Base-by-base conservation (phyloP, 2,888 invertebrate genomes). In the Mellilla xanthometata region DNA sequence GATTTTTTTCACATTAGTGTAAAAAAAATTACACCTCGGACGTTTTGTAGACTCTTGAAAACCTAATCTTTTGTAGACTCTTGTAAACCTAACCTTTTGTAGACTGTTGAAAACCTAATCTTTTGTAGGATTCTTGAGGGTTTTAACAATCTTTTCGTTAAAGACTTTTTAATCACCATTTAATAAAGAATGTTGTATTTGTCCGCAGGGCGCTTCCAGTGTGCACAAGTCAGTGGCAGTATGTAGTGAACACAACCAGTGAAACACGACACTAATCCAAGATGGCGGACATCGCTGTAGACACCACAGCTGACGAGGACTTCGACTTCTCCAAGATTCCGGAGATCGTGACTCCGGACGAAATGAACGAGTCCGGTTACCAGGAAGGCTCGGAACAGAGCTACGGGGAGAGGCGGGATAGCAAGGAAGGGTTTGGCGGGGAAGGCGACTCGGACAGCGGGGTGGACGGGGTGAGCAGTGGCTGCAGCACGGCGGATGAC, bases 401-500 rank as follows among this genome's bases (percentile, higher is more conserved):
- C 49, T 88, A 73, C 43, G 87, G 88, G 43, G 88, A 88, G 12
- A 62, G 88, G 53, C 66, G 88, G 53, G 87, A 87, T 52, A 86
- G 86, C 2, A 87, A 87, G 61, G 87, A 86, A 54, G 85, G 86
- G 1, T 85, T 83, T 44, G 80, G 85, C 2, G 84, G 85, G 9
- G 87, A 88, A 43, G 82, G 82, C 8, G 89, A 88, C 54, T 86
- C 86, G 32, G 92, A 91, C 60, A 85, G 90, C 56, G 91, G 91
- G 32, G 91, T 92, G 62, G 91, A 91, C 43, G 92, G 92, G 39
- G 90, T 91, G 42, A 91, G 91, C 74, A 88, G 88, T 58, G 90
- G 91, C 5, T 91, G 92, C 60, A 91, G 91, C 62, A 81, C 91
- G 26, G 91, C 83, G 27, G 92, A 92, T 46, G 90, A 90, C 68